Evolutionary conservation across 2,797 vertebrate species (phyloP), one percentile per base, ranked within the genome.

Genomic region (Poecile montanus): DNA sequence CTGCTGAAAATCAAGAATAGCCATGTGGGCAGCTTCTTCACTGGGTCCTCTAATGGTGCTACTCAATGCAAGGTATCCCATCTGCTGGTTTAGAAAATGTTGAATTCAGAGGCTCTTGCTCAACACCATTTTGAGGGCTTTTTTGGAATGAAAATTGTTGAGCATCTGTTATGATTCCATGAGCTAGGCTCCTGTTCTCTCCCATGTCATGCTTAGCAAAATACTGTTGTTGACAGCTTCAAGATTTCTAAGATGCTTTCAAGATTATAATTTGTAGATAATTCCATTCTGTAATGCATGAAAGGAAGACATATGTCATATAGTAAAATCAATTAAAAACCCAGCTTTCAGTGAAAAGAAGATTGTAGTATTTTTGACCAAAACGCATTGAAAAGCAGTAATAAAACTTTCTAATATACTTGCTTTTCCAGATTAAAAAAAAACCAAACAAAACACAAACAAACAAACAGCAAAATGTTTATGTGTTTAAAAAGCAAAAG

Each of bases 401-500:
- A 50, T 54, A 36, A 74, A 54, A 29, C 56, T 72, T 30, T 68
- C 34, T 77, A 63, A 80, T 54, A 51, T 12, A 15, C 25, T 66
- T 23, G 32, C 8, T 66, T 82, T 74, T 50, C 57, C 34, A 65
- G 27, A 79, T 56, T n/a, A 58, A 63, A 68, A 88, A 80, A 10
- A 38, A 16, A 32, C 21, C 9, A 19, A 78, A 8, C 32, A 13
- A 38, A 27, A 13, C 13, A 23, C 11, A 45, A 17, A 51, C 18
- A 40, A 25, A 34, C 20, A 23, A n/a, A 4, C 16, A 47, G 44
- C 65, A 42, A 65, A 82, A 4, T 34, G 48, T 62, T 44, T 21
- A 34, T 53, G 40, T 60, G 40, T 40, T 77, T 94, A 94, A 93
- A 85, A 85, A 81, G 89, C 62, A 91, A 93, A 84, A 89, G 84